Percentiles rank a stretch among this genome's conserved stretches.
Evolutionary conservation across 2,113 vertebrate species (phyloP).

Genomic region (Barnardius zonarius): DNA sequence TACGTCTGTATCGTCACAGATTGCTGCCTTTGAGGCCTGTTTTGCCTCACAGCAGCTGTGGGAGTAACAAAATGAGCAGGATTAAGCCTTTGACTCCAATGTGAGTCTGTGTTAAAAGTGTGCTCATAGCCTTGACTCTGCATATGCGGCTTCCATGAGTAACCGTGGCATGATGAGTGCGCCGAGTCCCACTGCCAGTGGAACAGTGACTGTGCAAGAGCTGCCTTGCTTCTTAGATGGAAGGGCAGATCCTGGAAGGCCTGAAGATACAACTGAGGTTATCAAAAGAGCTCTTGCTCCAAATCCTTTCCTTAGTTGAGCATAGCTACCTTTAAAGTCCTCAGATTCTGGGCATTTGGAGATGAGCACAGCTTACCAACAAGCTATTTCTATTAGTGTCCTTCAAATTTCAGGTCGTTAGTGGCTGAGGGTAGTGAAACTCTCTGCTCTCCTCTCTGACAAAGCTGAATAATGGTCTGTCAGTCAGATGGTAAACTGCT

Average conservation of each 20-base stretch:
- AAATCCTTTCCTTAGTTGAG: background rate
- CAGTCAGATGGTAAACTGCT: background rate
- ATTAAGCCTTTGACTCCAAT: background rate
- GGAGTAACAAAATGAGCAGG: background rate
- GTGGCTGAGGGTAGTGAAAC: background rate
- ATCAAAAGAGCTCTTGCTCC: background rate
- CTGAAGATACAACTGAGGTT: background rate
- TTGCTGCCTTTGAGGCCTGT: background rate
- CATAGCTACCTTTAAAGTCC: background rate
- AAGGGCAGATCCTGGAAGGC: background rate
- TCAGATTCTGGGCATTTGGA: background rate
- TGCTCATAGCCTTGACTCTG: background rate
- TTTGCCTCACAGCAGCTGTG: background rate
- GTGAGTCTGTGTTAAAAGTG: background rate
- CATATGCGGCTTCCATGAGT: fast-evolving
- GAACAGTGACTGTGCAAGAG: background rate
- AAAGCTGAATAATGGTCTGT: background rate
- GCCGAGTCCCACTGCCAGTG: background rate
- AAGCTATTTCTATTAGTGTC: background rate
- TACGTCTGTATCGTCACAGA: background rate
- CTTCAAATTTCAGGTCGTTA: background rate
- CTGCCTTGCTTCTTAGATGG: background rate
- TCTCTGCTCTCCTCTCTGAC: background rate
- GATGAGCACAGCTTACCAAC: background rate
- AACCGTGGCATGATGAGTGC: background rate